phyloP scores from a whole-genome alignment of 2,888 invertebrate species.

The Flabesymbios commensalis region DNA sequence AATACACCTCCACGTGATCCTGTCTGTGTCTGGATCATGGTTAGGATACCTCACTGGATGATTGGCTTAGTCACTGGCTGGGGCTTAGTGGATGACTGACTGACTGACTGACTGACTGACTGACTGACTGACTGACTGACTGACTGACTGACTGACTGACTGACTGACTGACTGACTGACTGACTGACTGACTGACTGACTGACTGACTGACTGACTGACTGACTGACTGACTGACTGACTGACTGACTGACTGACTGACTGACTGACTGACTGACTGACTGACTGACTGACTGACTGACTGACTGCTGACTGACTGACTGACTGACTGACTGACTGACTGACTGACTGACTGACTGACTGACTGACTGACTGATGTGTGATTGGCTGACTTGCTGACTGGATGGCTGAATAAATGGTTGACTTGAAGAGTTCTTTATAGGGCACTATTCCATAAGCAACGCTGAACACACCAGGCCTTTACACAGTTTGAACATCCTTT shows the following conservation, averaged over 20 bases:
- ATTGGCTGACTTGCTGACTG: no score
- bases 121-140: constrained; percentile 26
- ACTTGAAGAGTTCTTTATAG: no score
- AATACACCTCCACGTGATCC: no score
- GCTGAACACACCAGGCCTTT: no score
- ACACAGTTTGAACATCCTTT: no score
- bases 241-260: constrained; percentile 30
- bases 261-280: constrained; percentile 24
- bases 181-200: constrained; percentile 34
- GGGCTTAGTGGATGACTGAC: constrained; percentile 66
- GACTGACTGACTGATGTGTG: no score
- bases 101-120: constrained; percentile 26
- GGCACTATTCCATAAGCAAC: no score
- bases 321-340: constrained; percentile 26
- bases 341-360: constrained; percentile 25
- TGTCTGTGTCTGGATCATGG: no score
- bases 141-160: constrained; percentile 30
- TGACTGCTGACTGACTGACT: no score
- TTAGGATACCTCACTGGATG: no score
- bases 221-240: constrained; percentile 30
- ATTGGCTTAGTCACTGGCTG: no score
- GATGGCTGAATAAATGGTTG: no score
- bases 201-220: constrained; percentile 32
- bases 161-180: constrained; percentile 34
- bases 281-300: constrained; percentile 26